Base-by-base conservation (phyloP, 2,113 vertebrate species). In the Deroptyus accipitrinus region DNA sequence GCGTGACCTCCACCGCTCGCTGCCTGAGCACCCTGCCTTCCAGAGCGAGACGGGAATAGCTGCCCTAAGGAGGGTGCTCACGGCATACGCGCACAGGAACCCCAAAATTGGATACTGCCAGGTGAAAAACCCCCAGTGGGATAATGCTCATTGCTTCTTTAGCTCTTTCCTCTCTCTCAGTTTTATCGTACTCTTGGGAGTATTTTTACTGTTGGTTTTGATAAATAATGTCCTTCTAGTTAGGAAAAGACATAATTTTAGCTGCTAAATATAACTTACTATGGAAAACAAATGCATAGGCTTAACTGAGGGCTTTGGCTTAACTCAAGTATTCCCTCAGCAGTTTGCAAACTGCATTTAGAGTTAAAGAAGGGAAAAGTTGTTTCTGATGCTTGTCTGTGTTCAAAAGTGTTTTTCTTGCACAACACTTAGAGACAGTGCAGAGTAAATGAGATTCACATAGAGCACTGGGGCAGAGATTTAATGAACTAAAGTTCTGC, bases 61-160 rank as follows among this genome's bases (percentile, higher is more conserved):
- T 0, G 99, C 99, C 0, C 97, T 99, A 25, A 94, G 99, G 13
- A 98, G 99, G 10, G 99, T 99, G 46, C 98, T 99, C 83, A 99
- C 99, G 0, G 99, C 99, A 0, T 99, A 99, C 0, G 99, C 99
- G 0, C 98, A 99, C 95, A 98, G 98, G 87, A 99, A 99, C 97
- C 99, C 99, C n/a, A 98, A 98, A 94, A 99, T 99, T 28, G 99
- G 99, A 57, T 99, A 99, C 98, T 99, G 99, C 96, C 99, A 99
- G 99, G 99, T 99, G 91, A 94, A 27, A 22, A 20, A 7, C 7
- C 8, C 46, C 20, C 68, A 17, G 27, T 0, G 0, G 33, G 10
- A 3, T 20, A 11, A 24, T 0, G 7, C 16, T 42, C 5, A 4
- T 19, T 59, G 46, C 17, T 28, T 6, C 12, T 30, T 42, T 7